Base-by-base conservation (phyloP, 2,113 vertebrate genomes). In the Apodemus speciosus region DNA sequence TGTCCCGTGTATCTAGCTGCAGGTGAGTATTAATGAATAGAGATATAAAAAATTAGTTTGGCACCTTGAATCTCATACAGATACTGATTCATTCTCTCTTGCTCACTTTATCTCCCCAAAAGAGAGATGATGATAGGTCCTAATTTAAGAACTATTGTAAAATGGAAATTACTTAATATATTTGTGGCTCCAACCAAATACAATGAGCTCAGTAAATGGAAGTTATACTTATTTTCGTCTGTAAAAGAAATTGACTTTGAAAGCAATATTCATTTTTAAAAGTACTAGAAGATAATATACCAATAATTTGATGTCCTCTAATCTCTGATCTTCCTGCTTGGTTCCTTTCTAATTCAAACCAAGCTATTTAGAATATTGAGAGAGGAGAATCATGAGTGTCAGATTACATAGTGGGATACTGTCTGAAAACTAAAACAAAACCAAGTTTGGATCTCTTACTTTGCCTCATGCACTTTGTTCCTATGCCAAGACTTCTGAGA, bases 161-260 rank as follows among this genome's bases (percentile, higher is more conserved):
- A 93, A 93, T 81, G 27, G 16, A 94, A 96, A 81, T 71, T 18
- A 84, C 14, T 87, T 53, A 9, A 75, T 40, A 38, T 80, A 56
- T 56, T 76, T 90, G 21, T 90, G 56, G 32, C 40, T 81, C 9
- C 40, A 88, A 18, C 3, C 40, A 95, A 62, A 83, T 43, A 83
- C 38, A 90, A 68, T 20, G 25, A 58, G 15, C 51, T 87, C 6
- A 80, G 32, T 60, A 92, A 79, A 88, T 84, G 9, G 10, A 93
- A 85, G 38, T 88, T 92, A 49, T 9, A 10, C 60, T 85, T 84
- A 51, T 80, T 90, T 88, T 83, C 56, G 14, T 95, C 49, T 92
- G 3, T 15, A 10, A 71, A 89, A 79, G 25, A 73, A 83, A 76
- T 72, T 1, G 5, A 69, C 21, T 86, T 87, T 38, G 72, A 32